Percentiles rank a stretch among this genome's conserved stretches.
These are phyloP conservation scores for Alviniconcha marisindica DNA, from an alignment of 1,140 invertebrate genomes.

Conservation along the genomic window DNA sequence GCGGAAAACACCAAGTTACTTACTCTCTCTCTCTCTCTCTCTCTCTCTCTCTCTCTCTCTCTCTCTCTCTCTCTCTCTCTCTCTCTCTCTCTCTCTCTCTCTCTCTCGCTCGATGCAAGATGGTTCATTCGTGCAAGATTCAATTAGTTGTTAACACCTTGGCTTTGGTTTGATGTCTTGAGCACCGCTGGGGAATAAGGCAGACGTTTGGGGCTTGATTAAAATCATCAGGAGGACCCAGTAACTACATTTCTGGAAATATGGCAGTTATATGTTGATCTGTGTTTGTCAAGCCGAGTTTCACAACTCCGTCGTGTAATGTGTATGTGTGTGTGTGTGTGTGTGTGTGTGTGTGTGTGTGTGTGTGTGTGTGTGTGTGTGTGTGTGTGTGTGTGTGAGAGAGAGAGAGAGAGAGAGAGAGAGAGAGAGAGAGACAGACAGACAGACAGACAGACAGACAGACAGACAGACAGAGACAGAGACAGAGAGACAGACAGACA, in stretches of 20 bases:
- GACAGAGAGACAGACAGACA: background rate
- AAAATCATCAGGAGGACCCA: too few relatives aligned
- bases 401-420: background rate
- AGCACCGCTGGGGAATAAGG: too few relatives aligned
- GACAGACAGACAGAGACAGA: background rate
- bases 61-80: background rate
- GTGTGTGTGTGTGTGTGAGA: background rate
- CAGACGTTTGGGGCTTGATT: too few relatives aligned
- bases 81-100: background rate
- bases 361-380: background rate
- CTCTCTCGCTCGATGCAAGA: background rate
- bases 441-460: background rate
- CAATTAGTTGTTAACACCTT: background rate
- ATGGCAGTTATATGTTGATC: too few relatives aligned
- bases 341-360: too few relatives aligned
- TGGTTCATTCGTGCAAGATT: background rate
- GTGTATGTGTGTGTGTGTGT: too few relatives aligned
- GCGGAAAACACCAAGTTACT: too few relatives aligned
- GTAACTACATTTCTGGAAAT: too few relatives aligned
- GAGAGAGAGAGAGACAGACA: background rate
- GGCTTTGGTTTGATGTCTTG: background rate
- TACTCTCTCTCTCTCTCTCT: too few relatives aligned
- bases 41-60: conserved; percentile 8
- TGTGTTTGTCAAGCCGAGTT: too few relatives aligned
- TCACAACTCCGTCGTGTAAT: too few relatives aligned